Percentiles rank a stretch among this genome's conserved stretches.
phyloP scores from a whole-genome alignment of 2,888 invertebrate species.

The Drosophila affinis region DNA sequence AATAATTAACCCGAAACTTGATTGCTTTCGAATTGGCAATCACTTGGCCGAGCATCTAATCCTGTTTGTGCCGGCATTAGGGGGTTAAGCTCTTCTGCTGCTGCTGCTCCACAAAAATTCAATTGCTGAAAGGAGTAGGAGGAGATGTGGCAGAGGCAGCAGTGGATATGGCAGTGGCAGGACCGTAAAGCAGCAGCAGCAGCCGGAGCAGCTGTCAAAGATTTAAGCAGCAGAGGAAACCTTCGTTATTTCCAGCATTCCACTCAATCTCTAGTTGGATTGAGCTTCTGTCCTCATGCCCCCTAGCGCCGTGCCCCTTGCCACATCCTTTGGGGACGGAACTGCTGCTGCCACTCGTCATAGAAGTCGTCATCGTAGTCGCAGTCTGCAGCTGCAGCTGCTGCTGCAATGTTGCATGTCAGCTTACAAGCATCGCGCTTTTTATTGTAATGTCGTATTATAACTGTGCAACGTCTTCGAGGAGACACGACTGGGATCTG shows the following conservation, averaged over 20 bases:
- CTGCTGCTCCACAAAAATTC: constrained; percentile 51
- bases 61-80: constrained; percentile 30
- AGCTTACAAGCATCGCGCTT: constrained; percentile 67
- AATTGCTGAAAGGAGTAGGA: constrained; percentile 48
- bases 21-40: constrained; percentile 42
- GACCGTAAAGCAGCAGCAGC: constrained; percentile 30
- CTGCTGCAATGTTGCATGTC: constrained; percentile 78
- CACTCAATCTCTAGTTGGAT: constrained; percentile 44
- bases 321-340: constrained; percentile 2
- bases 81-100: constrained; percentile 46
- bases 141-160: background rate
- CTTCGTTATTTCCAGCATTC: constrained; percentile 42
- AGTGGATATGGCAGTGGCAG: background rate
- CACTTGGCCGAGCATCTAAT: constrained; percentile 33
- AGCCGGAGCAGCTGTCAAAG: constrained; percentile 54
- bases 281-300: background rate
- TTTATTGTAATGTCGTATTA: constrained; percentile 72
- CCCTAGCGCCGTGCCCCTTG: background rate
- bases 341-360: constrained; percentile 54
- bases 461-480: constrained; percentile 45
- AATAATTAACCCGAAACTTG: constrained; percentile 37
- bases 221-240: constrained; percentile 40
- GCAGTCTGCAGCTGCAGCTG: constrained; percentile 46
- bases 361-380: constrained; percentile 51
- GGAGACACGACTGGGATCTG: background rate